Base-by-base conservation (phyloP, 2,888 invertebrate genomes). In the Pharmacophagus antenor region DNA sequence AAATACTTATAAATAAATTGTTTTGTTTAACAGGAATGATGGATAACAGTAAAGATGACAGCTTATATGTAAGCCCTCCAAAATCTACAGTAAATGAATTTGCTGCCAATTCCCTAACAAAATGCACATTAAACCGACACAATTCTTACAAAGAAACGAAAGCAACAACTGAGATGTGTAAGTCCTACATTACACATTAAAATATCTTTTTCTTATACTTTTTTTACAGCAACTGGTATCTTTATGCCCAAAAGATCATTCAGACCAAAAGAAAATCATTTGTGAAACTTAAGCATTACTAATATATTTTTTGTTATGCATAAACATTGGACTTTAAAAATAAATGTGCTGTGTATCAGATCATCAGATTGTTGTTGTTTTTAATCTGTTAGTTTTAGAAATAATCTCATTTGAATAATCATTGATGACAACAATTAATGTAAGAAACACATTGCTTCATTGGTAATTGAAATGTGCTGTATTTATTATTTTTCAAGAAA, bases 101-200 rank as follows among this genome's bases (percentile, higher is more conserved):
- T 69, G 69, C 81, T 58, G 75, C 80, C 67, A 78, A 74, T 67
- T 74, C 80, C 51, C 69, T 78, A 66, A 72, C 80, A 58, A 68
- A 77, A 56, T 77, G 74, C 63, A 68, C 85, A 66, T 82, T 90
- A 72, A 88, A 85, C 71, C 76, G 90, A 68, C 90, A 90, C 72
- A 88, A 90, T 70, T 90, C 90, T 15, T 90, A 85, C 65, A 90
- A 90, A 76, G 90, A 90, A 74, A 77, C 83, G 52, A 90, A 89
- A 72, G 80, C 84, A 52, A 78, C 79, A 17, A 79, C 76, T 49
- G 82, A 84, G 62, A 71, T 86, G 60, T 65, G 88, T 88, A 80
- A 86, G 88, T 86, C 59, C 22, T 22, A 25, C 42, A 25, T 56
- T 51, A 52, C 46, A 18, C 52, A 53, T 46, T 31, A 47, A 58